These are phyloP conservation scores for Sebastolobus alascanus DNA, from an alignment of 2,797 vertebrate species.

Conservation along the genomic window DNA sequence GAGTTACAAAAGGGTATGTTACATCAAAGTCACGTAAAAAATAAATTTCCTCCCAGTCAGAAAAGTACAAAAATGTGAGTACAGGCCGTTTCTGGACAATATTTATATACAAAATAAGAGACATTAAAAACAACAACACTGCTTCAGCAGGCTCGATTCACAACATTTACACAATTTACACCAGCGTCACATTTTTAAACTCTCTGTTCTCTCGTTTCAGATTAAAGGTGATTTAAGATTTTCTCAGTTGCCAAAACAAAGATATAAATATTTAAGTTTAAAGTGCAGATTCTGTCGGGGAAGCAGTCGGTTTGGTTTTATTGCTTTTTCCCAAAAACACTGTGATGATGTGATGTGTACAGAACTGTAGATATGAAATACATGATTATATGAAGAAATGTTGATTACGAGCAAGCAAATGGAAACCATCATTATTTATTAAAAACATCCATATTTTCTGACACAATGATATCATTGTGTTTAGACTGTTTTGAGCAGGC, in stretches of 20 bases:
- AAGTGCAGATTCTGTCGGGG: slow-evolving; percentile 87
- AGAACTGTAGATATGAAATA: slow-evolving; percentile 14
- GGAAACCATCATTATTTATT: not conserved
- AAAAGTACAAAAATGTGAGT: slow-evolving; percentile 85
- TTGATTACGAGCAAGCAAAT: not conserved
- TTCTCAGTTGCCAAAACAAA: slow-evolving; percentile 86
- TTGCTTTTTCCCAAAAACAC: slow-evolving; percentile 31
- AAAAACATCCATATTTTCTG: not conserved
- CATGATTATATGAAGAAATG: not conserved
- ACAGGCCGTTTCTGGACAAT: slow-evolving; percentile 68
- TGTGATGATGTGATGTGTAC: slow-evolving; percentile 6
- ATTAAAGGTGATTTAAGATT: slow-evolving; percentile 72
- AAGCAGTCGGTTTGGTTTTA: slow-evolving; percentile 23
- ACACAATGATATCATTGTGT: not conserved
- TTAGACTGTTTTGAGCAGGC: not conserved
- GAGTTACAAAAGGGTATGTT: slow-evolving; percentile 76
- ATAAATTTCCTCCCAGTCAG: slow-evolving; percentile 80
- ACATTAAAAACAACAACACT: slow-evolving; percentile 72
- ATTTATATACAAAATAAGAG: slow-evolving; percentile 84
- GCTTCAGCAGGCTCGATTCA: slow-evolving; percentile 74
- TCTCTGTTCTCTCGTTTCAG: slow-evolving; percentile 56
- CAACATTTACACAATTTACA: slow-evolving; percentile 67
- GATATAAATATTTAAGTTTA: slow-evolving; percentile 76
- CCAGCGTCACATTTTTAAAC: slow-evolving; percentile 57
- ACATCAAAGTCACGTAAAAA: slow-evolving; percentile 80